Evolutionary conservation across 1,140 invertebrate species (phyloP).

Genomic region (Andrena cerasifolii): DNA sequence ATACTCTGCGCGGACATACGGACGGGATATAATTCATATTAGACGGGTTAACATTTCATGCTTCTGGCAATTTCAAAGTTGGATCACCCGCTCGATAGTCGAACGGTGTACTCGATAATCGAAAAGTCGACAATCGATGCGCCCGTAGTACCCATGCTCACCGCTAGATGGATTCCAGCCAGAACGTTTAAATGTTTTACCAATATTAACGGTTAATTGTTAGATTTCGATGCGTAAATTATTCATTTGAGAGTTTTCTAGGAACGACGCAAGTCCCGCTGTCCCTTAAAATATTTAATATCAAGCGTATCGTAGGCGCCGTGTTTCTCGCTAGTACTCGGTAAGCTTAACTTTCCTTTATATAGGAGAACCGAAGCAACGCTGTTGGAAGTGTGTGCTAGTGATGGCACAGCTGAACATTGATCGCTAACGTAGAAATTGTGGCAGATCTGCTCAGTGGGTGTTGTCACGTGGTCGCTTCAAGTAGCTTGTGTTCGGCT

Average conservation of each 20-base stretch:
- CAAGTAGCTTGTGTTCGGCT: slow-evolving; percentile 83
- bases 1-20: not conserved
- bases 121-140: not conserved
- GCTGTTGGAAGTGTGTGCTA: slow-evolving; percentile 84
- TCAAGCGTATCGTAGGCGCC: no score
- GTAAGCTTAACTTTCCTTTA: slow-evolving; percentile 48
- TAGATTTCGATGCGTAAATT: no score
- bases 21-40: not conserved
- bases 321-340: slow-evolving; percentile 60
- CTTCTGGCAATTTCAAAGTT: slow-evolving; percentile 18
- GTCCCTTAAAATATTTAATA: no score
- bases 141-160: rapidly evolving
- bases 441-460: slow-evolving; percentile 86
- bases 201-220: no score
- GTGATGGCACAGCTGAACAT: slow-evolving; percentile 87
- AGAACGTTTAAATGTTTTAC: not conserved
- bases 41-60: not conserved
- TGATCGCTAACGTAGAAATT: slow-evolving; percentile 83
- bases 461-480: slow-evolving; percentile 85
- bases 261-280: no score
- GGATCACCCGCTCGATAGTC: not conserved
- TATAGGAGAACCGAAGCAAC: slow-evolving; percentile 48
- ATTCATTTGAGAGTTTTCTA: no score
- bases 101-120: not conserved
- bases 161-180: slow-evolving; percentile 49